A percentile compares a stretch with the other conserved stretches of the same genome.
phyloP scores from a whole-genome alignment of 2,888 invertebrate genomes.

The Apoderus coryli region DNA sequence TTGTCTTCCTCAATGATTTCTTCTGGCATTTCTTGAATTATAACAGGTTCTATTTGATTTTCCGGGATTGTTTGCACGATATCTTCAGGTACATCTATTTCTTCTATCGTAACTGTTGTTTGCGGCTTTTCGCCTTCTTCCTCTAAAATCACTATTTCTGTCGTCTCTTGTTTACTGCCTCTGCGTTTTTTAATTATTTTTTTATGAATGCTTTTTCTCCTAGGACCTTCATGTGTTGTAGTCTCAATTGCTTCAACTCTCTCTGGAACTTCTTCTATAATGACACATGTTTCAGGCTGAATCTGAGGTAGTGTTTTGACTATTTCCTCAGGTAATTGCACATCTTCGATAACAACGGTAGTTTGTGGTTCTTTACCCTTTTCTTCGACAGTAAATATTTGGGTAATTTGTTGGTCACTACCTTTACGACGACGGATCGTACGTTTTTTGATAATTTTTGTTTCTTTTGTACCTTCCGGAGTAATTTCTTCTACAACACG shows the following conservation, averaged over 20 bases:
- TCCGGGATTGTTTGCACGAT: conserved; percentile 1
- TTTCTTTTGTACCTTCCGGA: conserved; percentile 15
- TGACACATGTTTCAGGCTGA: conserved; percentile 25
- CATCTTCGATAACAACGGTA: conserved; percentile 19
- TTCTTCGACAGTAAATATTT: conserved; percentile 23
- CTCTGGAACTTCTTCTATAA: conserved; percentile 28
- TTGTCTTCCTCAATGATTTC: too few relatives aligned
- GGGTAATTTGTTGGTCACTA: conserved; percentile 22
- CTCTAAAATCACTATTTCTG: conserved; percentile 15
- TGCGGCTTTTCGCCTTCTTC: conserved; percentile 17
- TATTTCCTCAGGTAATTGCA: conserved; percentile 22
- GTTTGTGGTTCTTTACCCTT: conserved; percentile 20
- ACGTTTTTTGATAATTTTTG: conserved; percentile 23
- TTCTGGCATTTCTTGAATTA: conserved; percentile 9
- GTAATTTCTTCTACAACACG: conserved; percentile 15
- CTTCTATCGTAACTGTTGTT: conserved; percentile 15
- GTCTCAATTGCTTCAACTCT: conserved; percentile 23
- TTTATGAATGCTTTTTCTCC: conserved; percentile 20
- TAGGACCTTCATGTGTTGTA: conserved; percentile 20
- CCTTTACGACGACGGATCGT: conserved; percentile 25
- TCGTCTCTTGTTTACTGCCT: conserved; percentile 9
- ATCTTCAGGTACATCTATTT: conserved; percentile 2
- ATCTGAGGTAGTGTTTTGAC: conserved; percentile 7
- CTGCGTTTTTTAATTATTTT: conserved; percentile 21
- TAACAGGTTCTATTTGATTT: too few relatives aligned